Evolutionary conservation across 2,113 vertebrate genomes (phyloP).

Genomic region (Budorcas taxicolor): DNA sequence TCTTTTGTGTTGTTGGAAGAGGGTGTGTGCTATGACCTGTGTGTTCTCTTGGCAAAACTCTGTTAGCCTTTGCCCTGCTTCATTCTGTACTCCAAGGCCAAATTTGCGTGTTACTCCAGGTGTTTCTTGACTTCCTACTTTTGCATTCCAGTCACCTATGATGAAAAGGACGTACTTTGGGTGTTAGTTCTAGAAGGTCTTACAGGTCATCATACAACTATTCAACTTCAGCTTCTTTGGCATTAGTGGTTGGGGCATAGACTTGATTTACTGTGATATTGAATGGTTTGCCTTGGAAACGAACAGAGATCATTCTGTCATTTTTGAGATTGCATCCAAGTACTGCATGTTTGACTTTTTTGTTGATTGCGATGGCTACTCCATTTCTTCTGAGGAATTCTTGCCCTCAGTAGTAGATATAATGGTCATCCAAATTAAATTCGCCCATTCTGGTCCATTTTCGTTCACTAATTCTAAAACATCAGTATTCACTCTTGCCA

Average conservation of each 20-base stretch:
- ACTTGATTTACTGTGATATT: not conserved
- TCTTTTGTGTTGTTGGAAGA: not conserved
- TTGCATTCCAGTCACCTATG: not conserved
- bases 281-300: not conserved
- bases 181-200: not conserved
- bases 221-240: not conserved
- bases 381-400: not conserved
- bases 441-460: not conserved
- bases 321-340: not conserved
- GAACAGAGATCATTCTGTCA: not conserved
- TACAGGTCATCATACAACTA: not conserved
- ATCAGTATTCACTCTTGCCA: not conserved
- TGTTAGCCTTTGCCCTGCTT: not conserved
- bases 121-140: not conserved
- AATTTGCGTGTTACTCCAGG: not conserved
- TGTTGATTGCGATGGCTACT: not conserved
- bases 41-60: not conserved
- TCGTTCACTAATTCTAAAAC: not conserved
- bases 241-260: not conserved
- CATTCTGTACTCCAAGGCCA: not conserved
- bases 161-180: not conserved
- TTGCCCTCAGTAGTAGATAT: not conserved
- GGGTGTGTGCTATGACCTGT: not conserved
- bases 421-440: not conserved
- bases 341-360: not conserved